phyloP scores from a whole-genome alignment of 2,888 invertebrate genomes.

The Stenotaenia linearis region DNA sequence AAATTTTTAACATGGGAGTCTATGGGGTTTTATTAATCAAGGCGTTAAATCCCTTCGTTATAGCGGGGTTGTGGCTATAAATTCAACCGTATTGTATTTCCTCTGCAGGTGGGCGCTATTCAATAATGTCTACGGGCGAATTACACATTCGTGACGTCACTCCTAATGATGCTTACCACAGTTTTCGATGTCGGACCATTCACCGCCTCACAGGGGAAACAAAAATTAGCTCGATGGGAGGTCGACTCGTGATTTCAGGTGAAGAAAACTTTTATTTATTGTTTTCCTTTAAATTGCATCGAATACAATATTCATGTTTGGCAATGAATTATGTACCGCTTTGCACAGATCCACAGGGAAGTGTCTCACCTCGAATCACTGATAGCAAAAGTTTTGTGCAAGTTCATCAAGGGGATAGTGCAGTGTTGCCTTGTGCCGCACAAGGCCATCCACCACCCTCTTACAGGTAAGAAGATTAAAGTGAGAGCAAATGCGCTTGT shows the following conservation, averaged over 20 bases:
- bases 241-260: conserved; percentile 91
- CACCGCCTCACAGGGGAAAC: conserved; percentile 89
- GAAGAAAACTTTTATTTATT: conserved; percentile 39
- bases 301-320: not conserved
- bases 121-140: conserved; percentile 89
- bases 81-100: not conserved
- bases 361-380: conserved; percentile 34
- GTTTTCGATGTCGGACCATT: conserved; percentile 88
- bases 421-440: conserved; percentile 40
- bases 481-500: not conserved
- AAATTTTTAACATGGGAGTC: no score
- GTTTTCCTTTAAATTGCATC: not conserved
- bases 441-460: conserved; percentile 41
- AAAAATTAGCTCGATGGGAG: conserved; percentile 84
- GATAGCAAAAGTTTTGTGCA: conserved; percentile 24
- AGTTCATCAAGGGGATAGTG: conserved; percentile 31
- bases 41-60: no score
- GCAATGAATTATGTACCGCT: not conserved
- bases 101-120: conserved; percentile 53
- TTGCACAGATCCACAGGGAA: conserved; percentile 33
- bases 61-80: no score
- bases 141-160: conserved; percentile 91
- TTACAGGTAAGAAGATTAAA: conserved; percentile 39
- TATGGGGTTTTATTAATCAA: no score
- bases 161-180: conserved; percentile 88